These are phyloP conservation scores for Pavo muticus DNA, from an alignment of 2,113 vertebrate genomes.

Conservation along the genomic window DNA sequence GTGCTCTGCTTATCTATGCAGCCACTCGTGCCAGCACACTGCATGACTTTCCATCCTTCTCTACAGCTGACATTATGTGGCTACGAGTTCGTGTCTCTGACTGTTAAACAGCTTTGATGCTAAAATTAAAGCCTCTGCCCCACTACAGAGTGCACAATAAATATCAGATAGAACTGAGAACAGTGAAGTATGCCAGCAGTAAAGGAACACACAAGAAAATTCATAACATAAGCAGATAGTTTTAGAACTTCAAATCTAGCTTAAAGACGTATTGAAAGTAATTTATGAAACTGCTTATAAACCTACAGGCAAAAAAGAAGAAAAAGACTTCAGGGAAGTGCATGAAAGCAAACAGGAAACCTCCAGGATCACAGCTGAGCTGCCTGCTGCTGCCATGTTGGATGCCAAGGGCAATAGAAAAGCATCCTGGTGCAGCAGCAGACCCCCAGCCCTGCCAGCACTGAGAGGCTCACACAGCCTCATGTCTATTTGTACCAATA, in stretches of 20 bases:
- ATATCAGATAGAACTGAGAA: not conserved
- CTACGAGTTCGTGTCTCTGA: not conserved
- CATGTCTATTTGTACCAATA: not conserved
- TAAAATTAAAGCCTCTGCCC: not conserved
- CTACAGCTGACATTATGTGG: not conserved
- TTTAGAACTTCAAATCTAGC: not conserved
- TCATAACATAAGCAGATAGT: fast-evolving
- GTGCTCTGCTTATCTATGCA: not conserved
- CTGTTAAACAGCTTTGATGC: conserved; percentile 1
- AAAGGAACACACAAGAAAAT: not conserved
- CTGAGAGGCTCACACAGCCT: not conserved
- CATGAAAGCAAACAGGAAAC: not conserved
- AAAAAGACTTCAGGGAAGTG: not conserved
- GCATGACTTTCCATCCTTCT: not conserved
- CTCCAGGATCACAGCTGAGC: not conserved
- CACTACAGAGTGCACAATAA: not conserved
- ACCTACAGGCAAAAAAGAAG: not conserved
- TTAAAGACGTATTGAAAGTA: not conserved
- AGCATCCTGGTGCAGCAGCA: not conserved
- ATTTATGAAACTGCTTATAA: not conserved
- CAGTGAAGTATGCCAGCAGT: not conserved
- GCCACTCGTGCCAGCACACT: not conserved
- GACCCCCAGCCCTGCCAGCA: not conserved
- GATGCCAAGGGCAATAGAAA: not conserved
- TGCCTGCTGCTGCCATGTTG: not conserved